Evolutionary conservation across 2,797 vertebrate genomes (phyloP).

Genomic region (Apogon hyalosoma): DNA sequence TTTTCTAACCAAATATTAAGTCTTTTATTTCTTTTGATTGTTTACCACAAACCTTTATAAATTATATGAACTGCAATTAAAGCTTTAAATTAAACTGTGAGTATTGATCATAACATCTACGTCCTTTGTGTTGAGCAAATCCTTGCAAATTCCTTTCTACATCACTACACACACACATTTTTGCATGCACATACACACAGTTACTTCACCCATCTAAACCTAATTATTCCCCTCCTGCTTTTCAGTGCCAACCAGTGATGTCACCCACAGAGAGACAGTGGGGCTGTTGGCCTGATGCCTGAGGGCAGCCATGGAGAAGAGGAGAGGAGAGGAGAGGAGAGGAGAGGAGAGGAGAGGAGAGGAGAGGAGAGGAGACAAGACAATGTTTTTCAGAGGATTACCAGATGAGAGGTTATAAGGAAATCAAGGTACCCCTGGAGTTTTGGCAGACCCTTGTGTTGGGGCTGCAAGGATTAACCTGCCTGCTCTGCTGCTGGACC

Average conservation of each 20-base stretch:
- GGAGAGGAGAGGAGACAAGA: conserved; percentile 21
- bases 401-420: conserved; percentile 57
- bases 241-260: conserved; percentile 83
- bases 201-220: conserved; percentile 78
- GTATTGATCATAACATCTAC: conserved; percentile 48
- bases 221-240: conserved; percentile 80
- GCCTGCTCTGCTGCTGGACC: conserved; percentile 54
- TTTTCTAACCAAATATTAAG: background rate
- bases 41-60: conserved; percentile 4
- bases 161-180: conserved; percentile 54
- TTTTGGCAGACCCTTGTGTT: conserved; percentile 63
- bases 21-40: conserved; percentile 8
- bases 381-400: conserved; percentile 49
- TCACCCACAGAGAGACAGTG: conserved; percentile 79
- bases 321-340: conserved; percentile 31
- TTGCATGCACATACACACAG: conserved; percentile 42
- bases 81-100: conserved; percentile 9
- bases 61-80: conserved; percentile 4
- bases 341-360: conserved; percentile 40
- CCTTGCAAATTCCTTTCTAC: conserved; percentile 66
- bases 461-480: conserved; percentile 69
- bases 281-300: conserved; percentile 74
- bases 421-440: conserved; percentile 45
- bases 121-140: conserved; percentile 70
- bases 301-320: conserved; percentile 48